Conservation (phyloP, 1,140 invertebrate genomes). For the Drosophila ficusphila region DNA sequence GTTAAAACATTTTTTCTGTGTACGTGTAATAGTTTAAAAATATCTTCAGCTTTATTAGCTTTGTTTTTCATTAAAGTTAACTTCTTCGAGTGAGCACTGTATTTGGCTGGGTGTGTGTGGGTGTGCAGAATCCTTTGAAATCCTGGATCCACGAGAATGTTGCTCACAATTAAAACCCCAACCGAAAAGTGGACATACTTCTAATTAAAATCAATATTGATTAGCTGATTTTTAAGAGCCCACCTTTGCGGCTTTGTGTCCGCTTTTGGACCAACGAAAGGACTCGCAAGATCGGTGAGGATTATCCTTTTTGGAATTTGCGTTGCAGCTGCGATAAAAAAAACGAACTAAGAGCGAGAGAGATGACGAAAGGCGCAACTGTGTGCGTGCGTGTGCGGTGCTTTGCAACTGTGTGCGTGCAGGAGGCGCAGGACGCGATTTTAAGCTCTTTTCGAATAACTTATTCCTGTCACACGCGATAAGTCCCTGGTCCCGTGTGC, state of each 20-base stretch:
- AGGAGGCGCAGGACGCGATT: slow-evolving; percentile 51
- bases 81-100: neutral
- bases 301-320: slow-evolving; percentile 69
- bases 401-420: slow-evolving; percentile 26
- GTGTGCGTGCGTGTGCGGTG: slow-evolving; percentile 13
- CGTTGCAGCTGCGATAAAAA: slow-evolving; percentile 76
- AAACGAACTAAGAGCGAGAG: slow-evolving; percentile 34
- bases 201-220: slow-evolving; percentile 57
- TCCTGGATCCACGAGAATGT: slow-evolving; percentile 14
- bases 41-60: no score
- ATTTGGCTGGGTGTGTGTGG: slow-evolving; percentile 12
- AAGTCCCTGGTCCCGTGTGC: neutral
- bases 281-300: slow-evolving; percentile 25
- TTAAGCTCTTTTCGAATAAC: neutral
- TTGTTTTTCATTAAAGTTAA: neutral
- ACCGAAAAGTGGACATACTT: slow-evolving; percentile 5
- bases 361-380: slow-evolving; percentile 45
- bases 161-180: slow-evolving; percentile 1
- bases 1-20: slow-evolving; percentile 3
- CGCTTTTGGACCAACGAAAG: neutral
- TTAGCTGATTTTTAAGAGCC: slow-evolving; percentile 8
- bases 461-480: neutral
- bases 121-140: slow-evolving; percentile 7
- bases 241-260: slow-evolving; percentile 31
- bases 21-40: slow-evolving; percentile 6